Conservation (phyloP, 2,113 vertebrate genomes). For the Pomatorhinus ruficollis region DNA sequence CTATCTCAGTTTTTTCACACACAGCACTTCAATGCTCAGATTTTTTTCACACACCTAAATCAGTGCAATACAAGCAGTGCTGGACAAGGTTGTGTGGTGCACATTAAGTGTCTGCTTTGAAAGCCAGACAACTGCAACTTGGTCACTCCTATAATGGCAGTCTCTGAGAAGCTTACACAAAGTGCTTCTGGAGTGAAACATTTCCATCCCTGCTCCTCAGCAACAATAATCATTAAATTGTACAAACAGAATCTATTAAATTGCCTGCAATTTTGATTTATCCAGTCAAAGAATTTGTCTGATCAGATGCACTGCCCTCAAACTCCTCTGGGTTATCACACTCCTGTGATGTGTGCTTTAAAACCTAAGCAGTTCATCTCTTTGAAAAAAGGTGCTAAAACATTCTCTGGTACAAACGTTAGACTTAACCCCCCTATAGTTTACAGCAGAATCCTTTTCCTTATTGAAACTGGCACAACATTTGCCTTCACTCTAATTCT, state of each 20-base stretch:
- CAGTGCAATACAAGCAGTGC: fast-evolving
- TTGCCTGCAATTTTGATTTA: not conserved
- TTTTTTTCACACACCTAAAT: not conserved
- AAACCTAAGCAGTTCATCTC: not conserved
- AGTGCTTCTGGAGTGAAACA: not conserved
- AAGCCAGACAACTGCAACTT: not conserved
- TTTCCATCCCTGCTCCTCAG: not conserved
- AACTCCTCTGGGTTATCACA: not conserved
- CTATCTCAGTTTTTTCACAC: not conserved
- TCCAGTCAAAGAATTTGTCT: not conserved
- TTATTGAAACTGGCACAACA: not conserved
- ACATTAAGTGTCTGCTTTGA: not conserved
- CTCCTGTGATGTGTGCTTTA: not conserved
- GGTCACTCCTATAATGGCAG: not conserved
- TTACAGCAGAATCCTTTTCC: not conserved
- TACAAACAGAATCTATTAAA: not conserved
- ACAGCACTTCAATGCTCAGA: fast-evolving
- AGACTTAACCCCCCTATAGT: not conserved
- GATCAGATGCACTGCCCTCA: not conserved
- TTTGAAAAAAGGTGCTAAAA: not conserved
- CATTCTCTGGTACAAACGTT: not conserved
- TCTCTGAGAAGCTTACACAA: not conserved
- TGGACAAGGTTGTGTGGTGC: not conserved
- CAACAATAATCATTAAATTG: not conserved
- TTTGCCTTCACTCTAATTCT: not conserved